Evolutionary conservation across 1,140 invertebrate species (phyloP).

Genomic region (Lysiphlebus fabarum): DNA sequence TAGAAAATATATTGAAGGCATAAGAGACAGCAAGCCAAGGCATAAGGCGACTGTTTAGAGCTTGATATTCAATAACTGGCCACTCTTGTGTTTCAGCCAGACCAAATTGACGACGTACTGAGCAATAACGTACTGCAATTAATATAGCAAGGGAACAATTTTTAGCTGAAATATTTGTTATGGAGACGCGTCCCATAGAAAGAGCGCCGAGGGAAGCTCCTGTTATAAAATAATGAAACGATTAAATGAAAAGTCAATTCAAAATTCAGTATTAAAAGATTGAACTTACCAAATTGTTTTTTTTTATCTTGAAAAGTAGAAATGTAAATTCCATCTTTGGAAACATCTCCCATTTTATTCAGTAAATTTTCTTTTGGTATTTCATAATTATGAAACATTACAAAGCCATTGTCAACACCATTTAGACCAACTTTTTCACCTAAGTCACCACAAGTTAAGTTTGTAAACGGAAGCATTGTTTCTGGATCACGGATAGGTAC

Average conservation of each 20-base stretch:
- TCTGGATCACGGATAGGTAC: conserved; percentile 76
- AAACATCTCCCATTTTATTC: conserved; percentile 85
- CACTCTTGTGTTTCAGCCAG: conserved; percentile 65
- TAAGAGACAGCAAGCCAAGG: conserved; percentile 83
- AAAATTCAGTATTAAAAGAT: conserved; percentile 16
- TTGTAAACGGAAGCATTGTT: conserved; percentile 71
- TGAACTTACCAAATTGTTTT: conserved; percentile 64
- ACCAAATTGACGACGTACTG: conserved; percentile 86
- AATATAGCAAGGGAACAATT: conserved; percentile 70
- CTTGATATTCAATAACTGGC: conserved; percentile 87
- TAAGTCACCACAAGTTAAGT: conserved; percentile 75
- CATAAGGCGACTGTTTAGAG: conserved; percentile 77
- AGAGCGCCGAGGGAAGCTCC: conserved; percentile 79
- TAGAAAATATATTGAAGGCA: conserved; percentile 71
- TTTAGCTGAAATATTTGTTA: conserved; percentile 70
- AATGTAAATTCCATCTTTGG: conserved; percentile 77
- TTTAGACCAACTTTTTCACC: conserved; percentile 86
- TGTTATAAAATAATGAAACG: conserved; percentile 32
- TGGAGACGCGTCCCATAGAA: conserved; percentile 76
- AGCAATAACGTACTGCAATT: conserved; percentile 88
- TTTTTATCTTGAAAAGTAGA: conserved; percentile 72
- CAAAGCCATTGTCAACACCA: conserved; percentile 88
- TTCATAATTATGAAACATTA: conserved; percentile 82
- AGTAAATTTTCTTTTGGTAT: conserved; percentile 79
- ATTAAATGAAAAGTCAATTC: background rate